Evolutionary conservation across 2,797 vertebrate genomes (phyloP).

Genomic region (Eidolon dupreanum): DNA sequence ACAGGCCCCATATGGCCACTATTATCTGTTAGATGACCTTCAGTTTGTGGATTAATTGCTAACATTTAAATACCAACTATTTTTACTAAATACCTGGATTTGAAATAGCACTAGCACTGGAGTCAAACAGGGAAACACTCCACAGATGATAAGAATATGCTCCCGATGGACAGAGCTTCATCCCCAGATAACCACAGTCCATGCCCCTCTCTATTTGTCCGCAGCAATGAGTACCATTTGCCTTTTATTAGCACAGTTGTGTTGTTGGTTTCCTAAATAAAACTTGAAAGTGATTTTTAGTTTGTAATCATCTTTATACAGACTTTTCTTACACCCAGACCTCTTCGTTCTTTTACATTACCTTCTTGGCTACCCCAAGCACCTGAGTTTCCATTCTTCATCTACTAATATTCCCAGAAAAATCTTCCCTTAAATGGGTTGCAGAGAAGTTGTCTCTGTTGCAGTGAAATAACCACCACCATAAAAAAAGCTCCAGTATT

Average conservation of each 20-base stretch:
- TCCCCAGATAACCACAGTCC: not conserved
- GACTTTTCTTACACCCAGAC: not conserved
- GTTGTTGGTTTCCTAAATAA: not conserved
- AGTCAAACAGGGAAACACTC: not conserved
- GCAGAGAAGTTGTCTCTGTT: not conserved
- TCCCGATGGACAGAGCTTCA: not conserved
- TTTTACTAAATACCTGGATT: not conserved
- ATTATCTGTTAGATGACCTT: not conserved
- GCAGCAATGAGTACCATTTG: not conserved
- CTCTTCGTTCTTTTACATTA: not conserved
- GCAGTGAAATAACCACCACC: not conserved
- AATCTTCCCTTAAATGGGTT: not conserved
- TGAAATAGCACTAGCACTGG: not conserved
- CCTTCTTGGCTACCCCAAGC: not conserved
- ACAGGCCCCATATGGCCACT: not conserved
- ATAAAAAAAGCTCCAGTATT: not conserved
- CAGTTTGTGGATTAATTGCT: not conserved
- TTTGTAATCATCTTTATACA: not conserved
- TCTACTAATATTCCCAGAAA: not conserved
- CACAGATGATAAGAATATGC: not conserved
- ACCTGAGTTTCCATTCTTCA: not conserved
- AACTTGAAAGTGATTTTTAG: not conserved
- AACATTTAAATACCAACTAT: slow-evolving; percentile 26
- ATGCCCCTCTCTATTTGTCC: not conserved
- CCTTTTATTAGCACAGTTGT: not conserved